Conservation (phyloP, 2,888 invertebrate genomes). For the Neoascia interrupta region DNA sequence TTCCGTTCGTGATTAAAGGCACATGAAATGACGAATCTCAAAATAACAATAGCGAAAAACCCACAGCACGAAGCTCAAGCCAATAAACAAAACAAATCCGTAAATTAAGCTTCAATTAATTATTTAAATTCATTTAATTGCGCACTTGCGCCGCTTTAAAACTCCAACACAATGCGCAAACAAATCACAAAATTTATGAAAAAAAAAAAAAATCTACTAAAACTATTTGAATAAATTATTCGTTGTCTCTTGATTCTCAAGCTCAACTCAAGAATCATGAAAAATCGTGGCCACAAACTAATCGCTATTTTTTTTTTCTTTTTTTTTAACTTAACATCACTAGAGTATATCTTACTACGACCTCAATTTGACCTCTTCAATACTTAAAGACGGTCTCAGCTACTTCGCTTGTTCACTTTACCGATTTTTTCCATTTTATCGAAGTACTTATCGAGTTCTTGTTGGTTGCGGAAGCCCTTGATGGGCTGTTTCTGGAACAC, state of each 20-base stretch:
- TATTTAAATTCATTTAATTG: constrained; percentile 51
- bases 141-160: constrained; percentile 15
- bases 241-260: constrained; percentile 35
- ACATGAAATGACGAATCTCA: too few species aligned
- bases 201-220: constrained; percentile 6
- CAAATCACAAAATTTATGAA: constrained; percentile 18
- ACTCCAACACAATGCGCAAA: constrained; percentile 4
- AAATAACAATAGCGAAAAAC: too few species aligned
- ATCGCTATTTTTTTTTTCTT: too few species aligned
- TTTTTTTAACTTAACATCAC: constrained; percentile 18
- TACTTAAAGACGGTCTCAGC: too few species aligned
- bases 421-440: constrained; percentile 46
- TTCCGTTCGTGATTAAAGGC: too few species aligned
- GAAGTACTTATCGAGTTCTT: constrained; percentile 75
- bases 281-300: constrained; percentile 25
- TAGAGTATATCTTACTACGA: constrained; percentile 13
- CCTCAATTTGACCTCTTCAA: neutral
- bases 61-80: too few species aligned
- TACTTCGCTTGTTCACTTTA: constrained; percentile 30
- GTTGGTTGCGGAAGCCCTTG: constrained; percentile 74
- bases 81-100: too few species aligned
- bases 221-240: constrained; percentile 44
- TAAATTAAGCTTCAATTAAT: too few species aligned
- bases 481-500: constrained; percentile 77
- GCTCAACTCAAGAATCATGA: constrained; percentile 7